A percentile compares a stretch with the other conserved stretches of the same genome.
Conservation (phyloP, 2,113 vertebrate genomes). For the Leptodactylus fuscus region DNA sequence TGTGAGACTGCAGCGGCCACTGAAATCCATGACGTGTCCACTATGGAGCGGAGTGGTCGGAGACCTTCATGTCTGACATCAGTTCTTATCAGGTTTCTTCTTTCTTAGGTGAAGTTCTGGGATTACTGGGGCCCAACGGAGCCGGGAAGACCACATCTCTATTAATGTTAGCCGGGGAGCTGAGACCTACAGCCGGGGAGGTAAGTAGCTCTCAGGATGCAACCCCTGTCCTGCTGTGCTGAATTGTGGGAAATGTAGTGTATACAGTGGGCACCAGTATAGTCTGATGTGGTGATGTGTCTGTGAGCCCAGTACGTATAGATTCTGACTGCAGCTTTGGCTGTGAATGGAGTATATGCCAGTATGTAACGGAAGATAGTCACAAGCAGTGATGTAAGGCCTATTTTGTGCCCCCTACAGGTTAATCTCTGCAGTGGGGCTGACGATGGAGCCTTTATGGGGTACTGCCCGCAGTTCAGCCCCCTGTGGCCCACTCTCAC, state of each 20-base stretch:
- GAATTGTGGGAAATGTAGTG: neutral
- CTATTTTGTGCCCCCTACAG: constrained; percentile 52
- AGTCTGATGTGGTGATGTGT: neutral
- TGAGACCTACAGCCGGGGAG: constrained; percentile 82
- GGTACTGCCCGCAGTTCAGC: constrained; percentile 87
- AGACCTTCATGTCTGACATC: neutral
- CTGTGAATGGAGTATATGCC: neutral
- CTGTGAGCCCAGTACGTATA: too few relatives aligned
- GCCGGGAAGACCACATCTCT: constrained; percentile 92
- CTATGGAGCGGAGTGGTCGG: neutral
- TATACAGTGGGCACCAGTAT: too few relatives aligned
- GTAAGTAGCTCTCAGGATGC: constrained; percentile 70
- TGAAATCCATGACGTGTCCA: too few relatives aligned
- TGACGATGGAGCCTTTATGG: constrained; percentile 61
- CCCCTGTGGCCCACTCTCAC: constrained; percentile 83
- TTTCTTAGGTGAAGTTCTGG: constrained; percentile 85
- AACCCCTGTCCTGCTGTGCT: neutral
- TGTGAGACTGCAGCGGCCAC: too few relatives aligned
- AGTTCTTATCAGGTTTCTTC: neutral
- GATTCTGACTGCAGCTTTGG: neutral
- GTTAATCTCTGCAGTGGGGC: constrained; percentile 47
- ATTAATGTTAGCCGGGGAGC: constrained; percentile 82
- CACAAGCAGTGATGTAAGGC: too few relatives aligned
- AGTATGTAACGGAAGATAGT: too few relatives aligned
- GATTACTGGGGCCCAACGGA: constrained; percentile 89